Evolutionary conservation across 2,797 vertebrate species (phyloP), one percentile per base, ranked within the genome.

Genomic region (Atherinosoma microstoma): DNA sequence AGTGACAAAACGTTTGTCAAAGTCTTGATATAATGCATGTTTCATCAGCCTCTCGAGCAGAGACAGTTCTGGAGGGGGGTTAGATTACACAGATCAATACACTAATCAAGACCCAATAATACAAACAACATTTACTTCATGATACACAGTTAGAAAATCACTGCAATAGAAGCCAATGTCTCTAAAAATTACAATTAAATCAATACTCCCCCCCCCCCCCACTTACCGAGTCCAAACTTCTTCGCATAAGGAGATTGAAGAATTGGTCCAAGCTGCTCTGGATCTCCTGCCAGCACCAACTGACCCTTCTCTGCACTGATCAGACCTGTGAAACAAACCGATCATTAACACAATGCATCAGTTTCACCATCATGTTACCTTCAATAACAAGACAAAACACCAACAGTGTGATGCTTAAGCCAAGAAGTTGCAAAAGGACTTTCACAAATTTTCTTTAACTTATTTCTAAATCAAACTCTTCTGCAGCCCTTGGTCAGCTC

Each of bases 271-370:
- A 99, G 94, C 90, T 99, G 97, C 85, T 95, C 88, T 22, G 97
- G 97, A 80, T 98, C 97, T 89, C 97, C 97, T 10, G 96, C 96
- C 90, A 99, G 90, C 82, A 98, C 96, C 88, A 99, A 77, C 90
- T 98, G 97, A 38, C 97, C 96, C 22, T 92, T 93, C 0, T 68
- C 58, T 76, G 93, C 71, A 67, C 74, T 30, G 24, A 95, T 92
- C 63, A 95, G 88, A 65, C 94, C 94, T 95, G 64, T 45, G 9
- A 51, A 35, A 75, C 11, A 76, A 58, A 62, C 10, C n/a, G 40
- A 12, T 61, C 58, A 64, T 34, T 4, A 58, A 53, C 11, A 24
- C 3, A 9, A 61, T 16, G 24, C 20, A 29, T 67, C n/a, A 6
- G 3, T 13, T 76, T 42, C 49, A 67, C 11, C 11, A 10, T 40